Base-by-base conservation (phyloP, 2,797 vertebrate species). In the Tarsius wallacei region DNA sequence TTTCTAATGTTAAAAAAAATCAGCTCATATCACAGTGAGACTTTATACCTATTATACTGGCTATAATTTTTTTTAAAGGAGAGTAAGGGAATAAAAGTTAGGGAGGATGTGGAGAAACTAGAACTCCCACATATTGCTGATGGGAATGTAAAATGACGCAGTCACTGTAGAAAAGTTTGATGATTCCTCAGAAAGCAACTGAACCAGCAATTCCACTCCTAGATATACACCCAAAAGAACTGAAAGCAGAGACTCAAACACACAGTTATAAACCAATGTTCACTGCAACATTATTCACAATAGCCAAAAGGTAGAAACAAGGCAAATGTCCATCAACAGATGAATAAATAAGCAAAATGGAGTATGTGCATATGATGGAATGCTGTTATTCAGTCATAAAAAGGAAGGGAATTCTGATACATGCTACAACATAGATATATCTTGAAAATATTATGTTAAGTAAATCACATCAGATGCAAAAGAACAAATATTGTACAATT, bases 1-100 rank as follows among this genome's bases (percentile, higher is more conserved):
- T 59, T 68, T 80, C 42, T 87, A 87, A 83, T 31, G 95, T 73
- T 94, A 13, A 5, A 17, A 91, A 87, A 89, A 81, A 78, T 61
- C 22, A 93, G 55, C 26, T 36, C 10, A 90, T 78, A 42, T 63
- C 36, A 91, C 47, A 85, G n/a, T 53, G 47, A 78, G 17, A 93
- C 61, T 90, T 92, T 68, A 77, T 22, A 71, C 7, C 36, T 85
- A 84, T 4, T 24, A 86, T 12, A 36, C 42, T 84, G 47, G 26
- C 15, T 47, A 47, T 36, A 90, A 36, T 73, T 36, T n/a, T 42
- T 53, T 84, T 66, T 22, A 84, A 93, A 68, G 15, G 26, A 2
- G 9, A 5, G 3, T 1, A 2, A 9, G 6, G 21, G 22, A 95
- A 59, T 11, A 96, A 71, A 61, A 59, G 24, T 28, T 90, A 55